These are phyloP conservation scores for Microtus obscurus DNA, from an alignment of 2,797 vertebrate genomes.

Conservation along the genomic window DNA sequence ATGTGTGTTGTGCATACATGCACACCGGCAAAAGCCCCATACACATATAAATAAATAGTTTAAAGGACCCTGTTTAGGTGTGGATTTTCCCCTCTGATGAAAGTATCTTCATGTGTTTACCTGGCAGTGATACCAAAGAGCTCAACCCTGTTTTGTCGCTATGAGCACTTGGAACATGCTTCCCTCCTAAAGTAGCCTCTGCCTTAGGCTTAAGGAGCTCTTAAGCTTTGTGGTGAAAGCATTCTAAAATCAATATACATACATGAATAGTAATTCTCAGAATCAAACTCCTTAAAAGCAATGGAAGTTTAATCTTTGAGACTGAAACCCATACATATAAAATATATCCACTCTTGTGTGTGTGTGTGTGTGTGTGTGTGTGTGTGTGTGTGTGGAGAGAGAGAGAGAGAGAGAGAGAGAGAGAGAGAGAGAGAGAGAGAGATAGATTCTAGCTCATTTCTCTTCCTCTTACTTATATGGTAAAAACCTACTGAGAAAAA, in stretches of 20 bases:
- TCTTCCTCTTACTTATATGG: background rate
- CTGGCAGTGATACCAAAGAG: background rate
- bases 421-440: background rate
- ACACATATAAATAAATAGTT: background rate
- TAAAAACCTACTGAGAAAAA: background rate
- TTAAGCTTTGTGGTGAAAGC: background rate
- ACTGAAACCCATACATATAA: background rate
- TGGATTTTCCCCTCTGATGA: background rate
- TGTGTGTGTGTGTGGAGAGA: too few species aligned
- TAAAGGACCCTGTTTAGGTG: background rate
- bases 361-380: too few species aligned
- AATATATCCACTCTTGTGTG: background rate
- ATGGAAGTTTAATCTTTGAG: conserved; percentile 3
- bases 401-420: too few species aligned
- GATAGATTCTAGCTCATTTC: background rate
- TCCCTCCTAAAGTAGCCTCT: background rate
- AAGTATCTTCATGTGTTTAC: background rate
- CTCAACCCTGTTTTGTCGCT: background rate
- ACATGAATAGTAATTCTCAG: background rate
- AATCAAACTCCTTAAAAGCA: background rate
- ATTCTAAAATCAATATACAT: background rate
- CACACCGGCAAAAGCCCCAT: background rate
- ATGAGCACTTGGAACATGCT: accelerated
- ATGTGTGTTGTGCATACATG: background rate
- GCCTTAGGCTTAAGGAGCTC: background rate